Base-by-base conservation (phyloP, 2,797 vertebrate species). In the Thunnus albacares region DNA sequence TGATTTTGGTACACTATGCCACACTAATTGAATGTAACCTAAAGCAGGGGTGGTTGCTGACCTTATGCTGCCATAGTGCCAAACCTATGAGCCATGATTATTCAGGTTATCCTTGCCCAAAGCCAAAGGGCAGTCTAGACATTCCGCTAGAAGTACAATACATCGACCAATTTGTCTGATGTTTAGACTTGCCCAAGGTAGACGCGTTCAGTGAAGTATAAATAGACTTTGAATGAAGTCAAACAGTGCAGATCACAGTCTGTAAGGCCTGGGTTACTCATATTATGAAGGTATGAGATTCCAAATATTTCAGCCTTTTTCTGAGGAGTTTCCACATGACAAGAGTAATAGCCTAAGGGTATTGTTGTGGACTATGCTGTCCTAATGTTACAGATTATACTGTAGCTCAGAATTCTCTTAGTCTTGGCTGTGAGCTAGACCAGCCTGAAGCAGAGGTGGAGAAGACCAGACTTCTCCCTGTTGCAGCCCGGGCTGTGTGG, bases 101-200 rank as follows among this genome's bases (percentile, higher is more conserved):
- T 49, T 62, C 76, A 75, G 59, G 75, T 86, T 75, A 77, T 77
- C 22, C 43, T 78, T 22, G 77, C 80, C 67, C 53, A 15, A 78
- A 87, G 87, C 69, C 71, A 87, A 88, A 85, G 61, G 80, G 67
- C 72, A 89, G 91, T 92, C 88, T 92, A 93, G 91, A 93, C 90
- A 89, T 45, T 78, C 20, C 49, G 74, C 87, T 85, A 77, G 74
- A 90, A 85, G 89, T 88, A 84, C 75, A 91, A 87, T 75, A 89
- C 76, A 81, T 86, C 60, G 59, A 88, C 75, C 79, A 81, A 81
- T 75, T 49, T 85, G 75, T 86, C 80, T 85, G 75, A 65, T 90
- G 92, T 92, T 92, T 90, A 88, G 83, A 94, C 90, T 75, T 88
- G 89, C 77, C 81, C 65, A 57, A 47, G 73, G 80, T 75, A 75